These are phyloP conservation scores for Pipa parva DNA, from an alignment of 2,113 vertebrate species.

Conservation along the genomic window DNA sequence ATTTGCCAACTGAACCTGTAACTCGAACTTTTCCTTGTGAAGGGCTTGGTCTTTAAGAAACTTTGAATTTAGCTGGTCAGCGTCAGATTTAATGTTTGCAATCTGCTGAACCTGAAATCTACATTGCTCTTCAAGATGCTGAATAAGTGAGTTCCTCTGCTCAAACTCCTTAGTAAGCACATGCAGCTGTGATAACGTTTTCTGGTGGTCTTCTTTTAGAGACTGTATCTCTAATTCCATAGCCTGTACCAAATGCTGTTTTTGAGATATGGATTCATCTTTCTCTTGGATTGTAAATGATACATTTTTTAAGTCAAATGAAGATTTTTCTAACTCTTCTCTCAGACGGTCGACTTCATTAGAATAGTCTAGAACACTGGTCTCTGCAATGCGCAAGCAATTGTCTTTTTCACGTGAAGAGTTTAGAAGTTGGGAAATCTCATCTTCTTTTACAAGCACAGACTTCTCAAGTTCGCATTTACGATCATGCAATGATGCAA, in stretches of 20 bases:
- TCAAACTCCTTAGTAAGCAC: slow-evolving; percentile 59
- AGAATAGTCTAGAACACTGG: slow-evolving; percentile 47
- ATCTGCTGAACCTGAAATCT: slow-evolving; percentile 62
- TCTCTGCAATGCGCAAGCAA: slow-evolving; percentile 47
- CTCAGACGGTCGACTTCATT: slow-evolving; percentile 51
- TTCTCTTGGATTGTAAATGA: slow-evolving; percentile 62
- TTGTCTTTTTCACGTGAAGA: slow-evolving; percentile 51
- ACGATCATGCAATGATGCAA: slow-evolving; percentile 54
- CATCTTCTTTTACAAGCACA: slow-evolving; percentile 55
- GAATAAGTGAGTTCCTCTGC: slow-evolving; percentile 66
- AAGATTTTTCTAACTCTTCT: slow-evolving; percentile 53
- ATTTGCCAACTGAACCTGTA: slow-evolving; percentile 50
- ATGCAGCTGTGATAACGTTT: slow-evolving; percentile 61
- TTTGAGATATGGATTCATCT: slow-evolving; percentile 50
- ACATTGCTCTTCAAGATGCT: slow-evolving; percentile 64
- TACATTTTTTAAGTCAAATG: slow-evolving; percentile 46
- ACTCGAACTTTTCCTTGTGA: slow-evolving; percentile 51
- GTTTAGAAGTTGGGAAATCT: slow-evolving; percentile 54
- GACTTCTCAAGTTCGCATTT: slow-evolving; percentile 48
- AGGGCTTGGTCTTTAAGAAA: slow-evolving; percentile 49
- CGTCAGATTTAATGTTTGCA: slow-evolving; percentile 55
- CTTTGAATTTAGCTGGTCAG: slow-evolving; percentile 58
- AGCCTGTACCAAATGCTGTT: slow-evolving; percentile 47
- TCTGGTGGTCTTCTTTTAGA: slow-evolving; percentile 64
- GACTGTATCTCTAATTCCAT: slow-evolving; percentile 63